A percentile compares a stretch with the other conserved stretches of the same genome.
Evolutionary conservation across 2,797 vertebrate genomes (phyloP).

Genomic region (Crenichthys baileyi): DNA sequence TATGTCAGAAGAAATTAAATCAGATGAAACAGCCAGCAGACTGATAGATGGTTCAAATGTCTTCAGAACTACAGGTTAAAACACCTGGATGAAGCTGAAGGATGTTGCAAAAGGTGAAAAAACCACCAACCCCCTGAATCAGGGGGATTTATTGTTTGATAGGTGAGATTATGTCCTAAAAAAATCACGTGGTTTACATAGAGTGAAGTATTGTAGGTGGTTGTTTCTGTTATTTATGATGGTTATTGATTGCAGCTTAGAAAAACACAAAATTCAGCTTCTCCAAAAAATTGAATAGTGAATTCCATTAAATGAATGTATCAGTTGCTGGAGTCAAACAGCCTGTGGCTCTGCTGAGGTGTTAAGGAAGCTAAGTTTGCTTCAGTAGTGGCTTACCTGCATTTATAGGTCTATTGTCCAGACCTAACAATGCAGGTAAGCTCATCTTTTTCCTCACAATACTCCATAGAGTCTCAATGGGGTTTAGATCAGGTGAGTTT

Average conservation of each 20-base stretch:
- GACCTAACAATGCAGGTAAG: no score
- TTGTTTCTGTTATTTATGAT: background rate
- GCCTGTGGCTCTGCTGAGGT: background rate
- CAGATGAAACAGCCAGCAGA: slow-evolving; percentile 8
- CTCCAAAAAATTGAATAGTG: background rate
- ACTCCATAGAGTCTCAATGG: no score
- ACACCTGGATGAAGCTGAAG: background rate
- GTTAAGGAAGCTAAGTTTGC: background rate
- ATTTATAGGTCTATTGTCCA: background rate
- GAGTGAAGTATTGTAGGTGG: background rate
- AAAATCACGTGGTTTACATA: background rate
- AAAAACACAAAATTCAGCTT: background rate
- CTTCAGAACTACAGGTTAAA: background rate
- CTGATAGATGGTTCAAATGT: background rate
- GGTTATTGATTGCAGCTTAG: background rate
- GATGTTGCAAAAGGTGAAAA: background rate
- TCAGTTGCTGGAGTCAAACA: background rate
- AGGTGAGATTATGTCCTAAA: background rate
- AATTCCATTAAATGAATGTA: background rate
- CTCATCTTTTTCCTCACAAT: no score
- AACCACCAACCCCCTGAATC: no score
- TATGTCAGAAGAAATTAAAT: background rate
- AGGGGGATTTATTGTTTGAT: background rate
- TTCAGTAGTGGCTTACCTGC: background rate
- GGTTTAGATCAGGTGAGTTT: no score